These are phyloP conservation scores for Taeniopygia guttata DNA, from an alignment of 2,797 vertebrate species.

Conservation along the genomic window DNA sequence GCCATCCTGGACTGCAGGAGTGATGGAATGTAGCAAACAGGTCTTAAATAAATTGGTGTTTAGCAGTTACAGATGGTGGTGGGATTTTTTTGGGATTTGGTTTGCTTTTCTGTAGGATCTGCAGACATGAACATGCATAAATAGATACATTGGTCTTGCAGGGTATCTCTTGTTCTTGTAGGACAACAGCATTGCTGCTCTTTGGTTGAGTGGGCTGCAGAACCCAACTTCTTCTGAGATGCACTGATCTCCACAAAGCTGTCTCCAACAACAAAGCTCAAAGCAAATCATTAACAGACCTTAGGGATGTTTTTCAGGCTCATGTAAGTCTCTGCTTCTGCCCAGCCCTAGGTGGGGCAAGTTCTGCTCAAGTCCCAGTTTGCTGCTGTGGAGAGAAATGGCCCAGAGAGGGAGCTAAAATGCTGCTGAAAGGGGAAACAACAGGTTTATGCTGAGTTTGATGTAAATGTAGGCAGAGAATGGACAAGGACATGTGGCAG, in stretches of 20 bases:
- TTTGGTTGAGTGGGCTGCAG: not conserved
- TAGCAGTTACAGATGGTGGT: not conserved
- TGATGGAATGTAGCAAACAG: not conserved
- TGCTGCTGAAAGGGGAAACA: not conserved
- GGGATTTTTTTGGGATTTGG: not conserved
- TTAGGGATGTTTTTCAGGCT: not conserved
- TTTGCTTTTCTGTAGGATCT: not conserved
- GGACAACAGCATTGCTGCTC: not conserved
- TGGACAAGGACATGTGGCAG: not conserved
- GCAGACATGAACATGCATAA: not conserved
- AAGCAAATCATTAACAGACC: not conserved
- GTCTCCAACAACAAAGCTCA: not conserved
- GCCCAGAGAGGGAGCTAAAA: not conserved
- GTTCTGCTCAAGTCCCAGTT: not conserved
- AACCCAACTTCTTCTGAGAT: not conserved
- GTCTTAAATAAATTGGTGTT: not conserved
- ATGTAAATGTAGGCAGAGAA: not conserved
- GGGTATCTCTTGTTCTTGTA: not conserved
- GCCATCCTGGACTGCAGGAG: not conserved
- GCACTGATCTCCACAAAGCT: not conserved
- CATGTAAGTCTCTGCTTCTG: not conserved
- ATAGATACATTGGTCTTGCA: not conserved
- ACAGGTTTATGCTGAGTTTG: not conserved
- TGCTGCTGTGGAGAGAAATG: not conserved
- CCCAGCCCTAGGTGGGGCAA: not conserved